Evolutionary conservation across 2,888 invertebrate genomes (phyloP), one percentile per base, ranked within the genome.

Genomic region (Rhogogaster chlorosoma): DNA sequence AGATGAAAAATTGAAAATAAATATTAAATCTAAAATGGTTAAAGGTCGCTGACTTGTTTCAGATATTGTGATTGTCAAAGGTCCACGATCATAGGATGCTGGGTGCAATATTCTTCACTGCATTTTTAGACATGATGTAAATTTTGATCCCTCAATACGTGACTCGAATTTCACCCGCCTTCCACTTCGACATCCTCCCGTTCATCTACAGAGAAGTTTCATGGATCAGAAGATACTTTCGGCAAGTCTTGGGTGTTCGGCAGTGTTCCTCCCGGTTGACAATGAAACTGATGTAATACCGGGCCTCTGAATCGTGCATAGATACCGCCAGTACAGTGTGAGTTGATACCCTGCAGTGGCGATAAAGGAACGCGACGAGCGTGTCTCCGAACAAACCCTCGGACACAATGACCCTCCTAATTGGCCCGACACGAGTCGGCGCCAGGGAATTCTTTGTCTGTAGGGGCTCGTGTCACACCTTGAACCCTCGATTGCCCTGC

Each of bases 321-420:
- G 32, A 32, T 7, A 53, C n/a, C 22, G 12, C 53, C 45, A 75
- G 75, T 26, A 75, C 29, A 49, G 29, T 49, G 53, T 53, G 7
- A 53, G 29, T 10, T 53, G 53, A 77, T 49, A 77, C 53, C n/a
- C 53, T 42, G 38, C 26, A 61, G 61, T 38, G 12, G 38, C 73
- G 73, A 73, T 73, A 73, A 53, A 61, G 26, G 61, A 49, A 61
- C 32, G 38, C 61, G 80, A 61, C 36, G 80, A 80, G 61, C 64
- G 57, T 57, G 77, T 77, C 53, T 77, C 61, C 61, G 80, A 80
- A 80, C 80, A 80, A 61, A 86, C 88, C 87, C 86, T 89, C 86
- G 87, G 88, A 83, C 83, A 92, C 91, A 92, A 92, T 92, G 90
- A 90, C 89, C 86, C 89, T 88, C 89, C 91, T 92, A 92, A 92